Conservation (phyloP, 2,797 vertebrate genomes). For the Fistularia commersonii region DNA sequence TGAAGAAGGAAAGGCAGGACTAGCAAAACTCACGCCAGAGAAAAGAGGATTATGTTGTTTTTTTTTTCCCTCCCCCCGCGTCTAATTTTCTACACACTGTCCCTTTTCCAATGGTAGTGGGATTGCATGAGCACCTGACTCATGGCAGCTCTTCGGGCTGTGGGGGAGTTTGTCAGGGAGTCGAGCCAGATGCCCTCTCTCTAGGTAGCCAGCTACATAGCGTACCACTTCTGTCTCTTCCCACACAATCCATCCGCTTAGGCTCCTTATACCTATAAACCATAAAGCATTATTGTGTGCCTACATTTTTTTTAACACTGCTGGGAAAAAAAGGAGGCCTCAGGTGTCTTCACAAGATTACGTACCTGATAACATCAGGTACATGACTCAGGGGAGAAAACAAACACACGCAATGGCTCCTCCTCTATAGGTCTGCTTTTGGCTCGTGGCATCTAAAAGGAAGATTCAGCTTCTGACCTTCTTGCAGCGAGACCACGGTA, state of each 20-base stretch:
- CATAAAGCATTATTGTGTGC: too few relatives aligned
- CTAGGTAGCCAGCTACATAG: slow-evolving; percentile 56
- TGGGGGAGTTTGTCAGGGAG: slow-evolving; percentile 59
- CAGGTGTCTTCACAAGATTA: slow-evolving; percentile 9
- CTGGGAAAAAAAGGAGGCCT: slow-evolving; percentile 6
- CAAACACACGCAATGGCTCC: too few relatives aligned
- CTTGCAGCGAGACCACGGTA: too few relatives aligned
- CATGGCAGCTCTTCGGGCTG: slow-evolving; percentile 53
- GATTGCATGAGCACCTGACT: slow-evolving; percentile 67
- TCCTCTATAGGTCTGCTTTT: too few relatives aligned
- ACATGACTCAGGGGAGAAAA: too few relatives aligned
- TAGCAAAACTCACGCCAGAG: slow-evolving; percentile 38
- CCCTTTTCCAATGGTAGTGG: slow-evolving; percentile 42
- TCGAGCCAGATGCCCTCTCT: slow-evolving; percentile 69
- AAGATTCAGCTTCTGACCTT: too few relatives aligned
- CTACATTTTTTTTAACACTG: slow-evolving; percentile 11
- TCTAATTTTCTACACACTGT: slow-evolving; percentile 40
- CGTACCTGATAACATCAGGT: slow-evolving; percentile 6
- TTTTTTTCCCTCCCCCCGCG: slow-evolving; percentile 7
- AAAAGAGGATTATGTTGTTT: slow-evolving; percentile 46
- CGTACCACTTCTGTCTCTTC: slow-evolving; percentile 53
- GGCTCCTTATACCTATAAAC: too few relatives aligned
- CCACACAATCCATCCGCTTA: slow-evolving; percentile 38
- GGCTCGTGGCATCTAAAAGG: too few relatives aligned
- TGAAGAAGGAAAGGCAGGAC: slow-evolving; percentile 8